Evolutionary conservation across 2,113 vertebrate species (phyloP).

Genomic region (Vicugna pacos): DNA sequence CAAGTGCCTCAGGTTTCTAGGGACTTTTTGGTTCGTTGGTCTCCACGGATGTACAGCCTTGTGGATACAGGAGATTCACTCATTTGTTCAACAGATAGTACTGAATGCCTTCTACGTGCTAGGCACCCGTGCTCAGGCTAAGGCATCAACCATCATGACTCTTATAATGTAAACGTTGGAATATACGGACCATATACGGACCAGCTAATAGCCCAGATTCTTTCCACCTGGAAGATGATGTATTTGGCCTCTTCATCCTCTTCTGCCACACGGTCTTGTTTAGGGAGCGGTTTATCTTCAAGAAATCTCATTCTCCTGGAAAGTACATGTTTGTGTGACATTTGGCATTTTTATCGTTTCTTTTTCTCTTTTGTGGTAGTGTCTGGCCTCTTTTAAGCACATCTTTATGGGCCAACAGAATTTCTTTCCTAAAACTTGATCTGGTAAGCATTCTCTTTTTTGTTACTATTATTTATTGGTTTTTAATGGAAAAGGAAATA

Average conservation of each 20-base stretch:
- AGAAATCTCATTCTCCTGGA: background rate
- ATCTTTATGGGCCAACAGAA: background rate
- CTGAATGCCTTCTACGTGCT: background rate
- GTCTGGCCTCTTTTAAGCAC: background rate
- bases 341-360: background rate
- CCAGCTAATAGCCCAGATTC: rapidly evolving
- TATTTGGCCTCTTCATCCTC: background rate
- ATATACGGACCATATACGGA: rapidly evolving
- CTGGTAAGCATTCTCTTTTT: background rate
- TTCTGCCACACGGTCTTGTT: background rate
- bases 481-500: slow-evolving; percentile 14
- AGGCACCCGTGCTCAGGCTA: background rate
- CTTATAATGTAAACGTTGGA: background rate
- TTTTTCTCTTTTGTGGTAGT: background rate
- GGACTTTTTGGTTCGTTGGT: background rate
- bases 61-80: no score
- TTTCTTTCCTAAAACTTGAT: background rate
- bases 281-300: background rate
- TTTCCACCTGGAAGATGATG: background rate
- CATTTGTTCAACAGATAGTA: rapidly evolving
- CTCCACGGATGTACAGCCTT: background rate
- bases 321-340: background rate
- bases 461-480: background rate
- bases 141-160: rapidly evolving
- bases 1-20: background rate